Base-by-base conservation (phyloP, 2,888 invertebrate genomes). In the Sphaerophoria taeniata region DNA sequence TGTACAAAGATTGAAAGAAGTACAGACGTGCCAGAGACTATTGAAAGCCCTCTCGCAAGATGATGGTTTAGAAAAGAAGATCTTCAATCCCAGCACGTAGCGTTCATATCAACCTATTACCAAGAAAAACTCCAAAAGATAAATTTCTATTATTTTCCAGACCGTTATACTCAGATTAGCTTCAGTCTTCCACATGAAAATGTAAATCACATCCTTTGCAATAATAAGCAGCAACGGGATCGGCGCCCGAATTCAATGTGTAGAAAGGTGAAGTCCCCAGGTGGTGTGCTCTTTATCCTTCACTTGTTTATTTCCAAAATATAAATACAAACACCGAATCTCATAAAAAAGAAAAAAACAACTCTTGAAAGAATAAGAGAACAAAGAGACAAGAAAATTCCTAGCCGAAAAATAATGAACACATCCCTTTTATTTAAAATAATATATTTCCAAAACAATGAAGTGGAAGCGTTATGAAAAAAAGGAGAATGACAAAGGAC, bases 141-240 rank as follows among this genome's bases (percentile, higher is more conserved):
- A 67, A 67, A 67, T 67, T 67, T 67, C 67, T 67, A 67, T 67
- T 67, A 67, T 67, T 67, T 67, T 67, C 67, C 53, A 67, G 36
- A 36, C 39, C 67, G 39, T 67, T 67, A n/a, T 53, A 51, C 51
- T 67, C 31, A 67, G 67, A 51, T 67, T 36, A 67, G 67, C 67
- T 67, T 53, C 67, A 67, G 36, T 67, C 67, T 67, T 39, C 39
- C 53, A 67, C 53, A 67, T 34, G 58, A 70, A 76, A 58, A 70
- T 76, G 45, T 60, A 77, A 70, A 70, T 61, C 61, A 63, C 45
- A 49, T 70, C 49, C 34, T 47, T 47, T 34, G 4, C 24, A 58
- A 11, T 12, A 7, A 36, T 47, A 24, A 24, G 24, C 24, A 24
- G 24, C 24, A 24, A 24, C 24, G 24, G 24, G 24, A 24, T 24